A percentile compares a stretch with the other conserved stretches of the same genome.
Evolutionary conservation across 2,113 vertebrate genomes (phyloP).

Genomic region (Phylloscopus trochilus): DNA sequence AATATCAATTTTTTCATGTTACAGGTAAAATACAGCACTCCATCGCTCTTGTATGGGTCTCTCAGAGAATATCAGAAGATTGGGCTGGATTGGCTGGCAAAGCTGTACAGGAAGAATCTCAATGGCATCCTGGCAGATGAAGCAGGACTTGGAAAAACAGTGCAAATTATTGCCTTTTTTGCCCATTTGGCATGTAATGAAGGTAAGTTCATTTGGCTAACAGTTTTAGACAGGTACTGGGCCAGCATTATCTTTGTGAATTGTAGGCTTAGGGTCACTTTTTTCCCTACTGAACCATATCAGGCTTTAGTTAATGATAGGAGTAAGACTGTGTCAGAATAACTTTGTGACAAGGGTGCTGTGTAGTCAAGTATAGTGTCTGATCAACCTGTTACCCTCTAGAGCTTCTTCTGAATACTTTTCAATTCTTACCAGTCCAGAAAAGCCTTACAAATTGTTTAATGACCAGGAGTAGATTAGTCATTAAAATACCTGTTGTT

Average conservation of each 20-base stretch:
- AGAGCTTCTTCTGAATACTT: neutral
- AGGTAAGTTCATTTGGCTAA: conserved; percentile 65
- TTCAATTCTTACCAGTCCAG: neutral
- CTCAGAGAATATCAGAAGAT: conserved; percentile 91
- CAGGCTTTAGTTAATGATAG: neutral
- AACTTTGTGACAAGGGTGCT: neutral
- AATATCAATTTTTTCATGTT: neutral
- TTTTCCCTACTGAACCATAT: fast-evolving
- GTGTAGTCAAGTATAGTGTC: neutral
- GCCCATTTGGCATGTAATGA: conserved; percentile 88
- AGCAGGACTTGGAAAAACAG: conserved; percentile 86
- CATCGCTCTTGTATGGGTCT: conserved; percentile 81
- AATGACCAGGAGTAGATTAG: neutral
- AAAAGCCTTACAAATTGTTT: neutral
- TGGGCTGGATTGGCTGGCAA: conserved; percentile 88
- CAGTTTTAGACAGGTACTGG: neutral
- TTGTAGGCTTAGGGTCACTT: neutral
- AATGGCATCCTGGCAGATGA: conserved; percentile 92
- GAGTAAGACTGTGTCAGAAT: neutral
- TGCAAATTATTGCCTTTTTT: conserved; percentile 91
- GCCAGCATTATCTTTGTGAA: neutral
- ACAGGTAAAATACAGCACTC: conserved; percentile 77
- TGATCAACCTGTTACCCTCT: neutral
- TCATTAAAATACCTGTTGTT: neutral
- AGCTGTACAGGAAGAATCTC: conserved; percentile 85